phyloP scores from a whole-genome alignment of 2,888 invertebrate species.

The Drosophila nigricruria region DNA sequence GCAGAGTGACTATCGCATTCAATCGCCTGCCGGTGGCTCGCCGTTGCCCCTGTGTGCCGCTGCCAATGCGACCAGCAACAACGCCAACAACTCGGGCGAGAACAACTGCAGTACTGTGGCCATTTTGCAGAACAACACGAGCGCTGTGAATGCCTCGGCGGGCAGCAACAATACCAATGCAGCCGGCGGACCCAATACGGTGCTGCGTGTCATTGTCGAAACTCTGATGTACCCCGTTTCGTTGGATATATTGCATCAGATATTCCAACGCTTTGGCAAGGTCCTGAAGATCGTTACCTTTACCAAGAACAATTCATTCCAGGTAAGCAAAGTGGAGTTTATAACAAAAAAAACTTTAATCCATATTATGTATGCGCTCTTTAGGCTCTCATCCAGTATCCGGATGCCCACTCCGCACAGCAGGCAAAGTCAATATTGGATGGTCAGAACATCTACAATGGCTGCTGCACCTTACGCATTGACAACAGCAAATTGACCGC shows the following conservation, averaged over 20 bases:
- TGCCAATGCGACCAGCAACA: constrained; percentile 81
- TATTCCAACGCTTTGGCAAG: constrained; percentile 99
- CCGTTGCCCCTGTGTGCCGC: constrained; percentile 88
- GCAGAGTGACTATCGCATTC: constrained; percentile 91
- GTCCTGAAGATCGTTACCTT: constrained; percentile 99
- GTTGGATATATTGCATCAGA: constrained; percentile 98
- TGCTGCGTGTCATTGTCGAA: constrained; percentile 98
- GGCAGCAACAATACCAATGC: constrained; percentile 85
- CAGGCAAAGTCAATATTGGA: constrained; percentile 98
- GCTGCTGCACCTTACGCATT: constrained; percentile 99
- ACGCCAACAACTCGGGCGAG: constrained; percentile 80
- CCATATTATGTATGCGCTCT: not conserved
- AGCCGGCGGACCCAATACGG: constrained; percentile 95
- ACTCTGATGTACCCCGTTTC: constrained; percentile 99
- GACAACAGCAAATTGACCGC: constrained; percentile 99
- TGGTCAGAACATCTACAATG: constrained; percentile 99
- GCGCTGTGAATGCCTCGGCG: constrained; percentile 78
- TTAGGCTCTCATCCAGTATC: constrained; percentile 98
- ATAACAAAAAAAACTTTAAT: not conserved
- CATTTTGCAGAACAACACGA: constrained; percentile 86
- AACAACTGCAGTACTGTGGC: constrained; percentile 82
- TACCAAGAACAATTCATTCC: constrained; percentile 97
- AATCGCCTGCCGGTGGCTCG: constrained; percentile 88
- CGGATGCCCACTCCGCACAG: constrained; percentile 98
- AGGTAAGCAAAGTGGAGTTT: constrained; percentile 70